phyloP scores from a whole-genome alignment of 2,888 invertebrate species.

The Ramazzottius varieornatus region DNA sequence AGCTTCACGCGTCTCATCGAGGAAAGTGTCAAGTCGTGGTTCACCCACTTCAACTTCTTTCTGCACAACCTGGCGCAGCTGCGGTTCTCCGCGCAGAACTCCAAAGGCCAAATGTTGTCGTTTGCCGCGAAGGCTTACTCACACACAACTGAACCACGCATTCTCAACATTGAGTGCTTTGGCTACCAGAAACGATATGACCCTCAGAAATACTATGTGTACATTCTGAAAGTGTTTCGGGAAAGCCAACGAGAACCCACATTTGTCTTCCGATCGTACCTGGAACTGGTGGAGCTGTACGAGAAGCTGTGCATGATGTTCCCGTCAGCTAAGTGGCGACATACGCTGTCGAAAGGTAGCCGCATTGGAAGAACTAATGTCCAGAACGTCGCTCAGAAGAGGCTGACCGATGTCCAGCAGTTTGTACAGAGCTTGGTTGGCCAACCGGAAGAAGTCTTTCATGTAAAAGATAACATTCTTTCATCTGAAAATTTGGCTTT shows the following conservation, averaged over 20 bases:
- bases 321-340: constrained; percentile 63
- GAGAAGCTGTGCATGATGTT: constrained; percentile 72
- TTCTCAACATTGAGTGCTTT: constrained; percentile 54
- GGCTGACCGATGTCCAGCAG: constrained; percentile 60
- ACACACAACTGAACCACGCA: constrained; percentile 61
- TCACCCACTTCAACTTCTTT: constrained; percentile 93
- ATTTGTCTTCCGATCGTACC: constrained; percentile 71
- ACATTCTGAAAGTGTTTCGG: constrained; percentile 39
- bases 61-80: constrained; percentile 82
- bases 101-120: constrained; percentile 40
- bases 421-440: constrained; percentile 61
- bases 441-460: constrained; percentile 72
- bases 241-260: constrained; percentile 59
- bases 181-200: constrained; percentile 81
- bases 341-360: constrained; percentile 10
- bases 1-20: constrained; percentile 79
- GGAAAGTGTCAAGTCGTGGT: constrained; percentile 67
- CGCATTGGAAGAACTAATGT: constrained; percentile 58
- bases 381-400: constrained; percentile 69
- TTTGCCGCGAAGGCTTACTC: constrained; percentile 80
- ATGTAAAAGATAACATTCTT: constrained; percentile 24
- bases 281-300: constrained; percentile 85
- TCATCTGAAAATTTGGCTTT: background rate
- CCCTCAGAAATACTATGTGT: constrained; percentile 86
- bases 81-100: constrained; percentile 60